Evolutionary conservation across 2,113 vertebrate genomes (phyloP), one percentile per base, ranked within the genome.

Genomic region (Fulica atra): DNA sequence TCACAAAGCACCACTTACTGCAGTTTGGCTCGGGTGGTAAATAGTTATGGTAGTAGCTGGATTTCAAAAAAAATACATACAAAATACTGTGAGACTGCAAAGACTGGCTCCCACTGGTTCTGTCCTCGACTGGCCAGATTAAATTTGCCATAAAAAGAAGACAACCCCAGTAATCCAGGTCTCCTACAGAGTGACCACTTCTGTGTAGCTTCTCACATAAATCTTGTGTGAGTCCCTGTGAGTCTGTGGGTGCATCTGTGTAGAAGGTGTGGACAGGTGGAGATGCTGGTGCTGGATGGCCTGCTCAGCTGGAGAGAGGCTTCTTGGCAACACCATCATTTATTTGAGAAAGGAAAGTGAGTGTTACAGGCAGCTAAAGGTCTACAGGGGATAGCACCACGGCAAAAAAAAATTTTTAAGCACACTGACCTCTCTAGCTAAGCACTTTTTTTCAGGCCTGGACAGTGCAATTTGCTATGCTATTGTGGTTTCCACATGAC

Each of bases 31-130:
- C 59, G 20, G 7, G 36, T 53, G 33, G 31, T 10, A 48, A 19
- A 18, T 9, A 33, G 18, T 17, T 60, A 18, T 4, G 38, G 21
- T 21, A 70, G 64, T 21, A 73, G 31, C 25, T 35, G 8, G 20
- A 48, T 89, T 95, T 56, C 6, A 50, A 38, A 83, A 72, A 18
- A 24, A 1, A 3, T 13, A 24, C 0, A 0, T 40, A 18, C 24
- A 53, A 50, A 88, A 73, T n/a, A 38, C 3, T 44, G 28, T 18
- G 71, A 40, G 12, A 29, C 9, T 19, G 9, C 16, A 29, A 64
- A 57, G 48, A 40, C 3, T 9, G 3, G 46, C 86, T 88, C 31
- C 48, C 50, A 33, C 21, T 25, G 35, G 18, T 65, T 46, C 87
- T 80, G 28, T 56, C 42, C 26, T 60, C 33, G 13, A 2, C 25